These are phyloP conservation scores for Andrena dorsata DNA, from an alignment of 2,888 invertebrate genomes.

Conservation along the genomic window DNA sequence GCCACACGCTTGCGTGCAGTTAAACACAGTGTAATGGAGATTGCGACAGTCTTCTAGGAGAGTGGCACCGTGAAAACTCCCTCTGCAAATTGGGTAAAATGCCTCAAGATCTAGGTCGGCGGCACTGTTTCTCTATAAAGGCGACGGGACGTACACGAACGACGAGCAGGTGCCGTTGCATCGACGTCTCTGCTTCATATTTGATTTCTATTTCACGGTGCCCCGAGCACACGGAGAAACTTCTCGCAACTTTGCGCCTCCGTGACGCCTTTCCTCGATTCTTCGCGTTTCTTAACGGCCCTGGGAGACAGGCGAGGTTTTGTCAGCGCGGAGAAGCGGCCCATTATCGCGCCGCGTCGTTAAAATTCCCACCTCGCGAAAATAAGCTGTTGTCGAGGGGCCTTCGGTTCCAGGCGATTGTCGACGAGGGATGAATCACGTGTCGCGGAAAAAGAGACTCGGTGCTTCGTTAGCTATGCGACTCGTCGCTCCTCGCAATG, in stretches of 20 bases:
- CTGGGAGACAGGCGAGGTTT: neutral
- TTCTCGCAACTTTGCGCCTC: neutral
- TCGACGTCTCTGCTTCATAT: neutral
- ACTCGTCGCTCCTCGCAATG: conserved; percentile 25
- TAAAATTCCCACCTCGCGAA: neutral
- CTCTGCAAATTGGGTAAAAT: neutral
- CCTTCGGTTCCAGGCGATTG: neutral
- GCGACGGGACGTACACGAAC: conserved; percentile 10
- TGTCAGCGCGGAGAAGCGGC: neutral
- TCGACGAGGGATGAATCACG: neutral
- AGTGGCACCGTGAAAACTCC: neutral
- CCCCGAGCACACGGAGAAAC: neutral
- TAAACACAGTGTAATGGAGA: neutral
- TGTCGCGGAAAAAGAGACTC: neutral
- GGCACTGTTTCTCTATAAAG: conserved; percentile 30
- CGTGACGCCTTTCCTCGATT: neutral
- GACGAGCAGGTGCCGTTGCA: neutral
- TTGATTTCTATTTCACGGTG: conserved; percentile 4
- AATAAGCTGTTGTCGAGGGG: neutral
- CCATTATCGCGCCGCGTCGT: neutral
- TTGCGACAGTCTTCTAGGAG: neutral
- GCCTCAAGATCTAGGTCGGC: conserved; percentile 53
- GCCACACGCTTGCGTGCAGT: neutral
- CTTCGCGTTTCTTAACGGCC: neutral
- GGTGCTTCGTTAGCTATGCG: conserved; percentile 30